These are phyloP conservation scores for Ancistrus triradiatus DNA, from an alignment of 2,113 vertebrate genomes.

Conservation along the genomic window DNA sequence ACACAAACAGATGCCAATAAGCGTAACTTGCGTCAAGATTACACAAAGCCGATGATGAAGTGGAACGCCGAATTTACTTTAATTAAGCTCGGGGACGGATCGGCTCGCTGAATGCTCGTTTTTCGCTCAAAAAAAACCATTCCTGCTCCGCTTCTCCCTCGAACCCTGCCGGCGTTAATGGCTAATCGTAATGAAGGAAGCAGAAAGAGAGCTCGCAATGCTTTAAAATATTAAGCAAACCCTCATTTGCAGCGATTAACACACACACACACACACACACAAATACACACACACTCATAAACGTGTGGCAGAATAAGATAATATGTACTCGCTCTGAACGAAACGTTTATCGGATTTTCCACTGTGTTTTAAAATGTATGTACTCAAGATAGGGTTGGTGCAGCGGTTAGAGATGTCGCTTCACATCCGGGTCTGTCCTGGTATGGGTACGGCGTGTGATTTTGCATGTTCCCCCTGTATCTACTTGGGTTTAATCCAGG, in stretches of 20 bases:
- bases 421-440: too few relatives aligned
- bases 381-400: too few relatives aligned
- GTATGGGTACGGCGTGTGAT: too few relatives aligned
- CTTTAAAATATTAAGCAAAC: constrained; percentile 25
- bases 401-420: too few relatives aligned
- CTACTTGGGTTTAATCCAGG: too few relatives aligned
- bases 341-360: too few relatives aligned
- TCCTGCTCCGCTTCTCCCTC: constrained; percentile 48
- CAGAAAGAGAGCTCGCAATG: constrained; percentile 9
- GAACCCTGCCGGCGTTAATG: constrained; percentile 53
- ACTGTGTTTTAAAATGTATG: too few relatives aligned
- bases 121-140: constrained; percentile 48
- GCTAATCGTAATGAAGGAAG: constrained; percentile 43
- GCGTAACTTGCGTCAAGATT: constrained; percentile 66
- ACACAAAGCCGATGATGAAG: constrained; percentile 67
- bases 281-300: too few relatives aligned
- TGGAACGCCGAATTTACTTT: constrained; percentile 68
- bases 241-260: constrained; percentile 28
- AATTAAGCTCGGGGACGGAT: constrained; percentile 69
- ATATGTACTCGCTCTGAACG: too few relatives aligned
- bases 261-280: background rate
- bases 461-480: too few relatives aligned
- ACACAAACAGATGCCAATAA: constrained; percentile 73
- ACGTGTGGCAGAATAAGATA: too few relatives aligned
- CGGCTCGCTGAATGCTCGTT: constrained; percentile 69